phyloP scores from a whole-genome alignment of 2,113 vertebrate species.

The Megaceryle maxima region DNA sequence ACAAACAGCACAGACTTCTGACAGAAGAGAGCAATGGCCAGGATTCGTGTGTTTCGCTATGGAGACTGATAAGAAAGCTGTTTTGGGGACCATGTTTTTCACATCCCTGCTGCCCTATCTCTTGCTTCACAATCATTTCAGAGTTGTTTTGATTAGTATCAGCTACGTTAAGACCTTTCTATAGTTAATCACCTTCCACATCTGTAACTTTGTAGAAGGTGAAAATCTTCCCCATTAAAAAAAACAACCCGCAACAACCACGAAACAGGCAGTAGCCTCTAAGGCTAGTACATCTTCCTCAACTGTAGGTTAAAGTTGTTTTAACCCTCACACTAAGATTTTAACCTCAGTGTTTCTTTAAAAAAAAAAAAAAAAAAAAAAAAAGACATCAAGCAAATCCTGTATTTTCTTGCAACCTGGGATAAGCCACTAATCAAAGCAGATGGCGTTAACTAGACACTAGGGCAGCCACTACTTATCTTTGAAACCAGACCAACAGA shows the following conservation, averaged over 20 bases:
- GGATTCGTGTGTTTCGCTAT: fast-evolving
- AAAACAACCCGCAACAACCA: not conserved
- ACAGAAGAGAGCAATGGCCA: not conserved
- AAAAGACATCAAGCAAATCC: not conserved
- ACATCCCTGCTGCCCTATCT: not conserved
- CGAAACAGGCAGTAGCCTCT: not conserved
- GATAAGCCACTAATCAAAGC: not conserved
- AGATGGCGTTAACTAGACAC: not conserved
- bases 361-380: not conserved
- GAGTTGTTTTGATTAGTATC: not conserved
- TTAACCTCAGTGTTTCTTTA: not conserved
- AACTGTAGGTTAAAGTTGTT: not conserved
- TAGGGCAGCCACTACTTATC: not conserved
- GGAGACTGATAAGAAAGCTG: not conserved
- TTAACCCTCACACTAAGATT: not conserved
- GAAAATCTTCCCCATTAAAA: not conserved
- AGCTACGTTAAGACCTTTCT: not conserved
- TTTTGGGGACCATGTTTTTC: not conserved
- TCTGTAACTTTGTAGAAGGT: not conserved
- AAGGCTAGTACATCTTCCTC: not conserved
- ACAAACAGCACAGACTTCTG: not conserved
- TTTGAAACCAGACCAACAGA: not conserved
- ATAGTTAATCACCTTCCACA: not conserved
- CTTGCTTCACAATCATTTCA: not conserved
- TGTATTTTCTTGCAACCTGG: not conserved